A percentile compares a stretch with the other conserved stretches of the same genome.
Conservation (phyloP, 2,113 vertebrate species). For the Corythaeola cristata region DNA sequence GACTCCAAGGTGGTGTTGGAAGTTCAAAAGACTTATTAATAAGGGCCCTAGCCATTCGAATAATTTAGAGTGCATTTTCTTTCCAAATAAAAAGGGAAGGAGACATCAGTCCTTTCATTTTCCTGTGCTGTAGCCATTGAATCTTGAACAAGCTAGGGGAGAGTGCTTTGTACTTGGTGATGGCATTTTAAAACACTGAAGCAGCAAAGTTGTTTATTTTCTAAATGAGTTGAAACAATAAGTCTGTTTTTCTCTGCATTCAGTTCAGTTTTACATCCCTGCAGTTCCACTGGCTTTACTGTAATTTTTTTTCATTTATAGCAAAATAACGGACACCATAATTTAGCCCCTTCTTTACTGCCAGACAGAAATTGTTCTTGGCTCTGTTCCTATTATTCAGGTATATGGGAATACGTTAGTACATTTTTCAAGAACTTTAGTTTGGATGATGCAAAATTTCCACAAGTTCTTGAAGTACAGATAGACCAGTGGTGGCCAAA, state of each 20-base stretch:
- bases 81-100: not conserved
- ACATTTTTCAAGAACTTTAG: not conserved
- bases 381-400: not conserved
- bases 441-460: not conserved
- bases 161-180: not conserved
- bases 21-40: not conserved
- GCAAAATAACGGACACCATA: not conserved
- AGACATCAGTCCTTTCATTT: not conserved
- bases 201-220: not conserved
- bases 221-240: not conserved
- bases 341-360: not conserved
- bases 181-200: slow-evolving; percentile 5
- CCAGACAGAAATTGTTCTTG: not conserved
- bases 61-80: not conserved
- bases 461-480: not conserved
- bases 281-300: not conserved
- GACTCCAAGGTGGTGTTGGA: not conserved
- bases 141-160: not conserved
- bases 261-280: not conserved
- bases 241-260: not conserved
- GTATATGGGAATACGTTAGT: not conserved
- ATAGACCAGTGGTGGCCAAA: not conserved
- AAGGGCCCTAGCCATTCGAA: not conserved
- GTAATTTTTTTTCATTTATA: not conserved
- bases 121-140: not conserved